phyloP scores from a whole-genome alignment of 2,888 invertebrate species.

The Xestia sexstrigata region DNA sequence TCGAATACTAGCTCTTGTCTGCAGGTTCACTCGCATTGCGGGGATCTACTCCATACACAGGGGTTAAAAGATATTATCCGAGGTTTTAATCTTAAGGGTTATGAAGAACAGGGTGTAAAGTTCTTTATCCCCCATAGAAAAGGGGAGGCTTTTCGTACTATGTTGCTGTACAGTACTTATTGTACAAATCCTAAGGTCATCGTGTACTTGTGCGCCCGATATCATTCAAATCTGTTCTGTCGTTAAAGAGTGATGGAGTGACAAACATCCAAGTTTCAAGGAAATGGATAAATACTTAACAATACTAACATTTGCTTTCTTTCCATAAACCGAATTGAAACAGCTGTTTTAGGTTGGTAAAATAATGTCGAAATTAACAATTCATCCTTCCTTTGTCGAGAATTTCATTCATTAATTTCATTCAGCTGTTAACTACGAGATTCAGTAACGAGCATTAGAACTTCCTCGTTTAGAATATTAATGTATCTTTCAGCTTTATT shows the following conservation, averaged over 20 bases:
- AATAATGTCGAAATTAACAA: not conserved
- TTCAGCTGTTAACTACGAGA: constrained; percentile 2
- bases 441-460: not conserved
- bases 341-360: not conserved
- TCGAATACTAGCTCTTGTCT: not conserved
- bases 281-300: not conserved
- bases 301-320: not conserved
- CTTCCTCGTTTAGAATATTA: constrained; percentile 23
- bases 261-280: not conserved
- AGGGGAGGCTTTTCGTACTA: no score
- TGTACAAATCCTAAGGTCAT: not conserved
- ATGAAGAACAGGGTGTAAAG: not conserved
- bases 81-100: not conserved
- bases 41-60: not conserved
- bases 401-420: constrained; percentile 9
- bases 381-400: not conserved
- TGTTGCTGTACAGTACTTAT: no score
- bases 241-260: not conserved
- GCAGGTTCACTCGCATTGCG: not conserved
- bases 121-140: not conserved
- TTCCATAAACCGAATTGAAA: not conserved
- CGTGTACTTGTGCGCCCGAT: not conserved
- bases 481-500: constrained; percentile 17
- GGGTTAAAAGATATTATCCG: no score
- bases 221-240: not conserved